Evolutionary conservation across 2,797 vertebrate species (phyloP), one percentile per base, ranked within the genome.

Genomic region (Diplodus sargus): DNA sequence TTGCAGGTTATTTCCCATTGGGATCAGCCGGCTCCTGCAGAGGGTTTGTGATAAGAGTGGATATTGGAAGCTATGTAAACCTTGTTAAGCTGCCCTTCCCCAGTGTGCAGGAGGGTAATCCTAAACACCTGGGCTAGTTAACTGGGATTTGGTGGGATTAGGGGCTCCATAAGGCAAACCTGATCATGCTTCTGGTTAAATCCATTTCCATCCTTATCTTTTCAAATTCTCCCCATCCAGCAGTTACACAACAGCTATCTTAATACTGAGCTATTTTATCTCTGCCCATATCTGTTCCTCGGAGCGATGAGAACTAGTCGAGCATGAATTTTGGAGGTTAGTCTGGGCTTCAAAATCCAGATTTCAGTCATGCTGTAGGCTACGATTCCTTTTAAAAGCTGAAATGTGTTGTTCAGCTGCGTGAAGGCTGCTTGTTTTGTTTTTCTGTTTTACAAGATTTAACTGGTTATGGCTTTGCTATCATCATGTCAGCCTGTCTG

Each of bases 71-170:
- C 93, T 93, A 84, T 92, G 92, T 92, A 92, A 94, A 94, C 91
- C 90, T 90, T 85, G 88, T 93, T 94, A 93, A 93, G 85, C 79
- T 85, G 81, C 86, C 87, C 90, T 82, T 85, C 84, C 88, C 85
- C 84, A 85, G 86, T 89, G 85, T 85, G 85, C 73, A 78, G 68
- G 81, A 82, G 79, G 90, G 90, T 95, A 95, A 95, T 94, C 93
- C 94, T 80, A 84, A 94, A 94, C 93, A 94, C 94, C 94, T 95
- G 93, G 93, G 84, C 82, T 88, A 83, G 93, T 94, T 94, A 90
- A 90, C 90, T 86, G 89, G 86, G 88, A 91, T 94, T 86, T 84
- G 78, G 83, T 85, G 64, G 87, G 90, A 92, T 93, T 93, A 91
- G 88, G 81, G 79, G 79, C 79, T 90, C 89, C 78, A 17, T 82